phyloP scores from a whole-genome alignment of 1,140 invertebrate species.

The Sarcophaga bullata region DNA sequence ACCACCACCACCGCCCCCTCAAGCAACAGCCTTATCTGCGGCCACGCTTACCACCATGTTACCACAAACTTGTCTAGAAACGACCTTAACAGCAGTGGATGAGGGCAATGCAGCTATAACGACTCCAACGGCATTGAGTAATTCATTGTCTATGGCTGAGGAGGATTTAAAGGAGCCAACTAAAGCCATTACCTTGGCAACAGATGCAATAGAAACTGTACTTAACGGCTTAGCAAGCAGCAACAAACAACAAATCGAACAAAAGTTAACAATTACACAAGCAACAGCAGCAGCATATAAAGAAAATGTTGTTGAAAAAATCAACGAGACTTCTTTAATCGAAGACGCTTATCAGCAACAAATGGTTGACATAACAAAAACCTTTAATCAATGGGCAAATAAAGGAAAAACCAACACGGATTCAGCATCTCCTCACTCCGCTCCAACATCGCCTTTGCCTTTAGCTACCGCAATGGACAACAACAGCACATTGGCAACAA shows the following conservation, averaged over 20 bases:
- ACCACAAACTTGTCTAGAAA: neutral
- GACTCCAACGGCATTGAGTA: constrained; percentile 36
- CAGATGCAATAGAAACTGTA: constrained; percentile 28
- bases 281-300: constrained; percentile 34
- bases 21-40: constrained; percentile 24
- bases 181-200: constrained; percentile 33
- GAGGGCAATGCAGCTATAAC: constrained; percentile 15
- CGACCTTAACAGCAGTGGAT: constrained; percentile 31
- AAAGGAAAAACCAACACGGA: constrained; percentile 45
- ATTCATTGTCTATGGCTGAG: constrained; percentile 28
- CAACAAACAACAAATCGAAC: constrained; percentile 10
- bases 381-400: constrained; percentile 5
- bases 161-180: neutral
- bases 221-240: constrained; percentile 23
- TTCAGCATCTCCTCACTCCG: constrained; percentile 33
- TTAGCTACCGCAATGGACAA: neutral
- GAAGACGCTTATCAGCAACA: constrained; percentile 39
- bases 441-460: neutral
- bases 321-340: neutral
- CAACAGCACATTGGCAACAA: neutral
- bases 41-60: neutral
- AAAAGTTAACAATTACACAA: neutral
- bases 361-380: neutral
- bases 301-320: constrained; percentile 14
- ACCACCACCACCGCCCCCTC: constrained; percentile 53